A percentile compares a stretch with the other conserved stretches of the same genome.
phyloP scores from a whole-genome alignment of 2,888 invertebrate species.

The Amphimallon solstitiale region DNA sequence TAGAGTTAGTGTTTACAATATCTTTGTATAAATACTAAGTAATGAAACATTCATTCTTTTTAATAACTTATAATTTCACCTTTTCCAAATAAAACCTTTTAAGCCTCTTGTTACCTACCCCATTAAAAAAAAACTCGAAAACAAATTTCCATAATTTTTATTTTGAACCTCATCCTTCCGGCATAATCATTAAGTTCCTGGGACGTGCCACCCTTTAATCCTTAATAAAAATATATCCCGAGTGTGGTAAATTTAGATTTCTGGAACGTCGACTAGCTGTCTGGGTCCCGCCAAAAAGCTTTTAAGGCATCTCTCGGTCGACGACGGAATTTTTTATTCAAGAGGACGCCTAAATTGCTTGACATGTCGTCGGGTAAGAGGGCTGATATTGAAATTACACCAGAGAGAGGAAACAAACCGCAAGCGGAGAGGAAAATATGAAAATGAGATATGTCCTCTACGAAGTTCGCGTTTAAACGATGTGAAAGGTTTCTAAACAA shows the following conservation, averaged over 20 bases:
- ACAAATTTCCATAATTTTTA: conserved; percentile 21
- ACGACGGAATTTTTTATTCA: conserved; percentile 13
- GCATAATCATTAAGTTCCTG: conserved; percentile 16
- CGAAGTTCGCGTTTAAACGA: conserved; percentile 12
- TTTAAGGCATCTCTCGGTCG: conserved; percentile 14
- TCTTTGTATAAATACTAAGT: too few relatives aligned
- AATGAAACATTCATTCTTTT: too few relatives aligned
- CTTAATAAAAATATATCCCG: conserved; percentile 18
- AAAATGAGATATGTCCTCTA: conserved; percentile 16
- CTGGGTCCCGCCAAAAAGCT: conserved; percentile 7
- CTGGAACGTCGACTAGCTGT: not conserved
- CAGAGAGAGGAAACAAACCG: conserved; percentile 24
- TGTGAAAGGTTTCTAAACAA: not conserved
- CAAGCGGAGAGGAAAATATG: conserved; percentile 28
- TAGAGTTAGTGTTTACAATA: too few relatives aligned
- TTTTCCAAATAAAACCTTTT: too few relatives aligned
- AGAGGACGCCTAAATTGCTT: conserved; percentile 17
- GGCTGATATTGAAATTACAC: conserved; percentile 25
- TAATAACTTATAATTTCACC: too few relatives aligned
- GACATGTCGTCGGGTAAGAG: conserved; percentile 17
- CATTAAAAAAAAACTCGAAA: not conserved
- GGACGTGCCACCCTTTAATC: conserved; percentile 13
- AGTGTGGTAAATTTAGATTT: conserved; percentile 27
- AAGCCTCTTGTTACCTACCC: too few relatives aligned
- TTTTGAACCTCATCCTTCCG: conserved; percentile 10